phyloP scores from a whole-genome alignment of 2,113 vertebrate species.

The Zapornia atra region DNA sequence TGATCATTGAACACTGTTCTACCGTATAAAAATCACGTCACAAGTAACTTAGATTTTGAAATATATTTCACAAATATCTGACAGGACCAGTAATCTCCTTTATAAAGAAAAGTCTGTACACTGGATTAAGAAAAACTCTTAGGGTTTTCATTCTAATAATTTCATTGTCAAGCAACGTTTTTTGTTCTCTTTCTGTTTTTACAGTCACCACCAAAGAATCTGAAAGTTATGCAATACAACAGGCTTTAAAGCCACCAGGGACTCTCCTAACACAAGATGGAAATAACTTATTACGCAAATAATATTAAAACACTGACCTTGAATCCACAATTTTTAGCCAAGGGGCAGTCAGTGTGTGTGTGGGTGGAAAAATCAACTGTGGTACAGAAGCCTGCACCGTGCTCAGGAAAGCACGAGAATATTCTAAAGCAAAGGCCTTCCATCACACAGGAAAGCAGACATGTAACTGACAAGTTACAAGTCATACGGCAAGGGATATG shows the following conservation, averaged over 20 bases:
- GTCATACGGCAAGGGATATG: neutral
- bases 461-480: neutral
- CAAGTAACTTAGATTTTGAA: neutral
- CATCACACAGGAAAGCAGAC: neutral
- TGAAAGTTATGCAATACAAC: constrained; percentile 34
- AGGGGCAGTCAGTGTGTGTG: neutral
- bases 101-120: neutral
- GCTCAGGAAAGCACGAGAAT: neutral
- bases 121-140: neutral
- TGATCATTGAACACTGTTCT: neutral
- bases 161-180: constrained; percentile 12
- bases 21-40: neutral
- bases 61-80: neutral
- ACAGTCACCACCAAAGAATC: constrained; percentile 51
- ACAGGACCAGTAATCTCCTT: neutral
- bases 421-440: neutral
- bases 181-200: constrained; percentile 38
- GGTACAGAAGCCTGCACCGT: neutral
- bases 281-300: constrained; percentile 56
- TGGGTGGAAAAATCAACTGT: constrained; percentile 1
- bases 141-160: neutral
- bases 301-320: constrained; percentile 48
- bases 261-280: constrained; percentile 9
- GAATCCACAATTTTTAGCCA: constrained; percentile 30
- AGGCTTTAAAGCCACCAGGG: constrained; percentile 27